phyloP scores from a whole-genome alignment of 2,113 vertebrate species.

The Limanda limanda region DNA sequence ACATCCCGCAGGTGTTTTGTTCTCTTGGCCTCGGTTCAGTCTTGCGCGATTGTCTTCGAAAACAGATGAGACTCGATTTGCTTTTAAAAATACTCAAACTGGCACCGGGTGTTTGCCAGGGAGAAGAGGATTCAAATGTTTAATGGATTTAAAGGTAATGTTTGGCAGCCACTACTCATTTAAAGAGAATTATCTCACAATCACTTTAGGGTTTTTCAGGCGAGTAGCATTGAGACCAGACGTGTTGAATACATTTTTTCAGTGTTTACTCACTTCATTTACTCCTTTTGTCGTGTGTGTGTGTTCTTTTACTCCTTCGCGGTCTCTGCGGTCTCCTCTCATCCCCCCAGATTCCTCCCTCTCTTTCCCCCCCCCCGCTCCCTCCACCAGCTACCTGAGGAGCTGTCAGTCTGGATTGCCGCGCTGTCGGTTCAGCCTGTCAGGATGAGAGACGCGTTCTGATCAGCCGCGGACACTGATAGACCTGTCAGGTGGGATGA shows the following conservation, averaged over 20 bases:
- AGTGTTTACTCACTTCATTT: slow-evolving; percentile 24
- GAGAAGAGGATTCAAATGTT: slow-evolving; percentile 32
- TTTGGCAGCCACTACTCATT: slow-evolving; percentile 25
- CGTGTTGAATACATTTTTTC: slow-evolving; percentile 12
- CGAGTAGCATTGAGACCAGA: slow-evolving; percentile 14
- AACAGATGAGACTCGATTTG: slow-evolving; percentile 58
- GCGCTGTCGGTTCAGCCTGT: slow-evolving; percentile 74
- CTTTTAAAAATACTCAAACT: slow-evolving; percentile 48
- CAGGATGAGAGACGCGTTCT: slow-evolving; percentile 72
- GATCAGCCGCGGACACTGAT: slow-evolving; percentile 78
- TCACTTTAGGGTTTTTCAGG: slow-evolving; percentile 22
- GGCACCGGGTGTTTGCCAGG: slow-evolving; percentile 32
- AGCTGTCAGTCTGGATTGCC: slow-evolving; percentile 81
- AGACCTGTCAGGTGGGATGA: slow-evolving; percentile 83
- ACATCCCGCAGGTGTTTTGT: slow-evolving; percentile 71
- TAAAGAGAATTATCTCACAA: slow-evolving; percentile 21
- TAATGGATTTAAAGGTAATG: slow-evolving; percentile 41
- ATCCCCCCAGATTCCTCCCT: slow-evolving; percentile 1
- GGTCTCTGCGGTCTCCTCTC: slow-evolving; percentile 15
- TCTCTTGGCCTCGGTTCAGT: slow-evolving; percentile 52
- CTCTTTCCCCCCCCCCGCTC: not conserved
- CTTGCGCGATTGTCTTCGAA: slow-evolving; percentile 50
- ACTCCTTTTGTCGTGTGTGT: slow-evolving; percentile 17
- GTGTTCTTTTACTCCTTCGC: slow-evolving; percentile 25
- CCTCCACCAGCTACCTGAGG: slow-evolving; percentile 69